phyloP scores from a whole-genome alignment of 2,113 vertebrate species.

The Meriones unguiculatus region DNA sequence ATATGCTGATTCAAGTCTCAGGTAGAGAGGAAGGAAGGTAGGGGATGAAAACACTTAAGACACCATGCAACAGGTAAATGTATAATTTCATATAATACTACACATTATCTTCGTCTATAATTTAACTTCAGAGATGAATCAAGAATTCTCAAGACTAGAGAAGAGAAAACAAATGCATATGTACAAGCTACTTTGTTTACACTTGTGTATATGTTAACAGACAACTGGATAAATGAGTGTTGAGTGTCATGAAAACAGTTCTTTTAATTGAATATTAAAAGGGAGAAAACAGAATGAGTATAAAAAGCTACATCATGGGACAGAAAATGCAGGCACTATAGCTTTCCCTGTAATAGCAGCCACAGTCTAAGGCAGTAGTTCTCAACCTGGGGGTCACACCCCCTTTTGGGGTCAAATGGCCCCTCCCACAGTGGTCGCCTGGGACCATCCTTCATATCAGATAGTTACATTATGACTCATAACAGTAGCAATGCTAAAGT shows the following conservation, averaged over 20 bases:
- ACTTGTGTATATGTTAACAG: conserved; percentile 17
- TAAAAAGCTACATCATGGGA: conserved; percentile 17
- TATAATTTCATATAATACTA: background rate
- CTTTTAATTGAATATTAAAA: conserved; percentile 60
- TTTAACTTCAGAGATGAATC: background rate
- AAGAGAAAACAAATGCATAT: conserved; percentile 18
- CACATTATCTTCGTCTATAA: conserved; percentile 11
- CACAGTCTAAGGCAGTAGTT: background rate
- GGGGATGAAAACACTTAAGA: background rate
- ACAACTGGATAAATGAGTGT: conserved; percentile 50
- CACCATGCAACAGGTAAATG: background rate
- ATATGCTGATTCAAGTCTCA: background rate
- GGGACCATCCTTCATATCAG: background rate
- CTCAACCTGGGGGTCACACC: background rate
- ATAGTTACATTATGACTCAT: background rate
- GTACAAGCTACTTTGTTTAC: conserved; percentile 17
- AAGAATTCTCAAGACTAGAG: background rate
- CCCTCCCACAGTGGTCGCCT: background rate
- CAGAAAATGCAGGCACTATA: conserved; percentile 44
- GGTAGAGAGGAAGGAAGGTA: background rate
- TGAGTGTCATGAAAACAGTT: conserved; percentile 52
- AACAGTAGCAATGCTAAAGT: background rate
- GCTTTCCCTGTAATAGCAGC: conserved; percentile 22
- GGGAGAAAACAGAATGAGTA: conserved; percentile 35
- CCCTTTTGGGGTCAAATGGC: background rate